Conservation (phyloP, 1,140 invertebrate species). For the Glossosoma conforme region DNA sequence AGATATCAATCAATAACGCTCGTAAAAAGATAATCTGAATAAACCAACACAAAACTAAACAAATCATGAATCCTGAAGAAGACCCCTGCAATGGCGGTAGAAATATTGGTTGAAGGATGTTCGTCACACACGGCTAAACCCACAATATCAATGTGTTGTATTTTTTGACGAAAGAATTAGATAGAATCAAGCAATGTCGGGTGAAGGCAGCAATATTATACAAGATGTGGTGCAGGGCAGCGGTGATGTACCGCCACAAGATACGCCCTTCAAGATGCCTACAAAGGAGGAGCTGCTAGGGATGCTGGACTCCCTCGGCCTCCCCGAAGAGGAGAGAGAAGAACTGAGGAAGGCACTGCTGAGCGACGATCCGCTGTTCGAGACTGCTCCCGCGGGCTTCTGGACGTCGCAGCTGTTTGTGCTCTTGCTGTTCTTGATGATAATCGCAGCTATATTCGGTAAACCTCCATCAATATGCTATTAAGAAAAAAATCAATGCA, state of each 20-base stretch:
- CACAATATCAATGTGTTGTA: no score
- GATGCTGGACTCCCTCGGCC: constrained; percentile 50
- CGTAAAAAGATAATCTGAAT: no score
- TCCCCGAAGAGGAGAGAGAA: constrained; percentile 51
- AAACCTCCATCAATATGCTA: no score
- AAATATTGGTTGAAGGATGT: no score
- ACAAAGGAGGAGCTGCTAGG: constrained; percentile 51
- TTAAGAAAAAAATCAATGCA: no score
- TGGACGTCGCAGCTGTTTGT: constrained; percentile 32
- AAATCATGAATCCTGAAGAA: no score
- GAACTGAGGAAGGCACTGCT: constrained; percentile 47
- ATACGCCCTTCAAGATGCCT: constrained; percentile 41
- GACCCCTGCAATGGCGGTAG: no score
- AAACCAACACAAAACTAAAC: no score
- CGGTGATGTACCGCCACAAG: constrained; percentile 33
- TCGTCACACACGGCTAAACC: no score
- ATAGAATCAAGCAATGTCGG: no score
- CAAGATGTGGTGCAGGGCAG: constrained; percentile 7
- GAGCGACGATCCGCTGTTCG: constrained; percentile 34
- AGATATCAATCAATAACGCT: no score
- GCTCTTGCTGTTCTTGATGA: constrained; percentile 32
- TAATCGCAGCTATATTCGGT: constrained; percentile 39
- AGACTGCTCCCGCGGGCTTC: not conserved
- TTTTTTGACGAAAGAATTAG: no score
- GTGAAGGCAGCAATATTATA: constrained; percentile 4